Evolutionary conservation across 2,888 invertebrate genomes (phyloP).

Genomic region (Limnephilus marmoratus): DNA sequence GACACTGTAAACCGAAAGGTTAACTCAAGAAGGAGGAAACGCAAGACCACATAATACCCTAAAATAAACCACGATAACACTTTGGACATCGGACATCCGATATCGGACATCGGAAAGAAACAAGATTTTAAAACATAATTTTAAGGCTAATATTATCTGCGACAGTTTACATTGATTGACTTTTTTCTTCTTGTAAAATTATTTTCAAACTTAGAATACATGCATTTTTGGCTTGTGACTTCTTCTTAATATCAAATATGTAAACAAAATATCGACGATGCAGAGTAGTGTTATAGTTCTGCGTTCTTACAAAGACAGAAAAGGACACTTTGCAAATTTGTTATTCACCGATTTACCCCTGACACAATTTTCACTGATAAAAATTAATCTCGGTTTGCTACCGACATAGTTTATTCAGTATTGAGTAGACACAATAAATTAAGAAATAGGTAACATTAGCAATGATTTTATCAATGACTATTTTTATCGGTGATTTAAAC

Average conservation of each 20-base stretch:
- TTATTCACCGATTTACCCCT: constrained; percentile 9
- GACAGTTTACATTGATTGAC: no score
- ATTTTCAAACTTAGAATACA: no score
- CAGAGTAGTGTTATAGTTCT: not conserved
- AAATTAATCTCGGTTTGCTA: not conserved
- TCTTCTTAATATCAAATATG: not conserved
- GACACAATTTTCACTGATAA: constrained; percentile 21
- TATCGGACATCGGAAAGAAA: no score
- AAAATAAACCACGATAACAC: no score
- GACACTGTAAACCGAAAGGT: no score
- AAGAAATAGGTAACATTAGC: not conserved
- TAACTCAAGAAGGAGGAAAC: no score
- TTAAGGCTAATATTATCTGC: no score
- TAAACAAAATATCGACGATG: not conserved
- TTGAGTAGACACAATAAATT: not conserved
- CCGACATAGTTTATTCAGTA: not conserved
- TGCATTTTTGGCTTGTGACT: no score
- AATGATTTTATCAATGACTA: not conserved
- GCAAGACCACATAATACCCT: no score
- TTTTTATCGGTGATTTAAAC: not conserved
- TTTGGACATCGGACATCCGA: no score
- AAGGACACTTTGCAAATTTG: not conserved
- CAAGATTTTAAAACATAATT: no score
- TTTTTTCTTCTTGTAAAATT: no score
- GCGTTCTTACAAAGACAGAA: not conserved